Percentiles rank a stretch among this genome's conserved stretches.
phyloP scores from a whole-genome alignment of 2,113 vertebrate species.

The Leucosticte australis region DNA sequence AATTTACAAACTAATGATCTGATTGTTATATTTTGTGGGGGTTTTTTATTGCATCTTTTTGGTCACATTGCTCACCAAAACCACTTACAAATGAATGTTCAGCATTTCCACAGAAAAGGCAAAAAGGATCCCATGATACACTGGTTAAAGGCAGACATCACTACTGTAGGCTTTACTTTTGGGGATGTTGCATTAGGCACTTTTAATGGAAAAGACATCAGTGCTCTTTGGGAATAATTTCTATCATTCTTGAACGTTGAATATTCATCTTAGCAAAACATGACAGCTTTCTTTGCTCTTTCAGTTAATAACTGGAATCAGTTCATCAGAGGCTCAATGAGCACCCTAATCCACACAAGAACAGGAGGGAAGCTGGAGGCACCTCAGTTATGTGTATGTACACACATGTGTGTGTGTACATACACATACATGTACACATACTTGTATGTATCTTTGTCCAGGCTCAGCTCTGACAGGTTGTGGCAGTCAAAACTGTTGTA shows the following conservation, averaged over 20 bases:
- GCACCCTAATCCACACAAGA: neutral
- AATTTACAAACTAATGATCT: neutral
- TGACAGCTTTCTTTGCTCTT: neutral
- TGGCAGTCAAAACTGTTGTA: neutral
- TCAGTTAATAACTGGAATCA: neutral
- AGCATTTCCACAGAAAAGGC: neutral
- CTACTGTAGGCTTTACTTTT: neutral
- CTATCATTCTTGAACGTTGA: rapidly evolving
- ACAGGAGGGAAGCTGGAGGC: neutral
- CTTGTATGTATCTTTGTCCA: neutral
- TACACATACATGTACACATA: no score
- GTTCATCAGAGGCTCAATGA: neutral
- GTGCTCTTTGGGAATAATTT: neutral
- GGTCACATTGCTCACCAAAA: neutral
- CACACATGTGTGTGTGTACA: no score
- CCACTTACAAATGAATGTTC: neutral
- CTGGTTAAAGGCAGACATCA: neutral
- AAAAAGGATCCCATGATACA: neutral
- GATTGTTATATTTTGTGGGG: neutral
- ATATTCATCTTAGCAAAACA: neutral
- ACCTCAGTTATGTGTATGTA: neutral
- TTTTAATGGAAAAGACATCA: neutral
- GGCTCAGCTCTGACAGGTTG: neutral
- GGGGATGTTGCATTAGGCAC: rapidly evolving
- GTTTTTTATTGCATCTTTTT: neutral